Evolutionary conservation across 2,888 invertebrate species (phyloP), one percentile per base, ranked within the genome.

Genomic region (Polyploca ridens): DNA sequence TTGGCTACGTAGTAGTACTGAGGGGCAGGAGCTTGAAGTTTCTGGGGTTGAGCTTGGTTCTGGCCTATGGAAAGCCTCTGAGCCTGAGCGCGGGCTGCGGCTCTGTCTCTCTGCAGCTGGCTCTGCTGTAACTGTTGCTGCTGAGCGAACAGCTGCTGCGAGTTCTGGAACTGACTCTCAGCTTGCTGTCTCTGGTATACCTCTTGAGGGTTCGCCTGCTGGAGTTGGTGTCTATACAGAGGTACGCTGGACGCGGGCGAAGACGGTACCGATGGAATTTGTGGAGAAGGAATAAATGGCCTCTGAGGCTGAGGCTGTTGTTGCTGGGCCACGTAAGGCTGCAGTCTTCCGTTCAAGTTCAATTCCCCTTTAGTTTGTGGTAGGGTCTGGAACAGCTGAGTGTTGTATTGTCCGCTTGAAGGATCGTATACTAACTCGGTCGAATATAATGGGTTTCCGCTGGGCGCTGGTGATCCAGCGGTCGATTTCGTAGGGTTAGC

Each of bases 371-470:
- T 95, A 59, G 96, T 96, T 87, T 96, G 96, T 33, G 97, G 97
- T 63, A 97, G 89, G 19, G 96, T 95, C 87, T 97, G 97, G 92
- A 96, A 97, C 58, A 97, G 91, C 75, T 97, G 96, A 38, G 96
- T 97, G 81, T 97, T 96, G 94, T 97, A 97, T 78, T 96, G 96
- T 62, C 97, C 97, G 74, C 96, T 96, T 44, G 95, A 86, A 27
- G 97, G 97, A 86, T 97, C 97, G 86, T 95, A 97, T 0, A 97
- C 95, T 41, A 97, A 90, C 82, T 97, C 97, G 33, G 97, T 97
- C 62, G 97, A 96, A 88, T 97, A 97, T 64, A 97, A 94, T 66
- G 97, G 96, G 74, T 96, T 95, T 63, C 94, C 93, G 44, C 95
- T 94, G 0, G 91, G 90, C 35, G 82, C 79, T 58, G 94, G 87